Evolutionary conservation across 2,888 invertebrate genomes (phyloP), one percentile per base, ranked within the genome.

Genomic region (Drosophila neutralis): DNA sequence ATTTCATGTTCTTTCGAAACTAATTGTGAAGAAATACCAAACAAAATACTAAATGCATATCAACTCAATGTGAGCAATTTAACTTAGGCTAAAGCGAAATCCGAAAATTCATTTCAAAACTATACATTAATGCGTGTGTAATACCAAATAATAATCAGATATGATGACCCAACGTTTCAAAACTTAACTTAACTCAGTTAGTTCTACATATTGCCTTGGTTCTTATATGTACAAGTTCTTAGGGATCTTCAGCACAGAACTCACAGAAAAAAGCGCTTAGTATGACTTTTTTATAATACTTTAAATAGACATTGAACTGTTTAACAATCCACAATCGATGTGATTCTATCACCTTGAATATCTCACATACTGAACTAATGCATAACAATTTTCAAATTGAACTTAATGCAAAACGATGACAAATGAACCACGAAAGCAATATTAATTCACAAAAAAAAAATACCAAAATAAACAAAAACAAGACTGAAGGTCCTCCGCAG

Each of bases 401-500:
- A 57, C 29, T 29, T 24, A 53, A 63, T 40, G 54, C 49, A 56
- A 58, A 35, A 73, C 36, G 31, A 51, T 51, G 31, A 58, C 48
- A 78, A 82, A 48, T 69, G 71, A 73, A 88, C 68, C 59, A 80
- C 62, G n/a, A 40, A 78, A 78, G 79, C 79, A 80, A 85, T 89
- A 89, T 72, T 49, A 70, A 82, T 62, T 73, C 49, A 77, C 73
- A 49, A 61, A 15, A 21, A 21, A 35, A 5, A 35, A 62, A 27
- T 3, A 33, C 10, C 40, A 42, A 53, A 57, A 6, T 18, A 24
- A 42, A 68, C 18, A 59, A 76, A 72, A 69, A 63, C 72, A 82
- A 90, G 87, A 87, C 87, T 87, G 87, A 87, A 90, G 87, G 87
- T 87, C 87, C 87, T 87, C 90, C 86, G 90, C 87, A 86, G 76